Evolutionary conservation across 2,888 invertebrate genomes (phyloP).

Genomic region (Protophormia terraenovae): DNA sequence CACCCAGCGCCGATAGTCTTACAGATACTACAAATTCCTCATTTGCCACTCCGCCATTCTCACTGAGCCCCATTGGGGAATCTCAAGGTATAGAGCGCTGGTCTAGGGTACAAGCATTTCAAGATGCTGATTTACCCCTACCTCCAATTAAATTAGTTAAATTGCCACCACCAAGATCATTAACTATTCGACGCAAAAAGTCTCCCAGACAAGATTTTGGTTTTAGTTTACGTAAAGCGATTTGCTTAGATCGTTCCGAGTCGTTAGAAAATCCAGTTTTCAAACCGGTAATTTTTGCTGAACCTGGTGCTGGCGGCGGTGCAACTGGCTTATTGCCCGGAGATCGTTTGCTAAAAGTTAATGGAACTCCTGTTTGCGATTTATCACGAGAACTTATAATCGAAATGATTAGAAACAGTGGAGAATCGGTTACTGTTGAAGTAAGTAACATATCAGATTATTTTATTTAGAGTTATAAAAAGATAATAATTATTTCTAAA

Average conservation of each 20-base stretch:
- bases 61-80: constrained; percentile 91
- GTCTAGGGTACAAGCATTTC: constrained; percentile 89
- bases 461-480: neutral
- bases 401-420: constrained; percentile 94
- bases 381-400: constrained; percentile 95
- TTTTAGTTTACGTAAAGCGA: constrained; percentile 94
- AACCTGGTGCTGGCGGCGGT: constrained; percentile 90
- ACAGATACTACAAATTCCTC: constrained; percentile 94
- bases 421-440: constrained; percentile 91
- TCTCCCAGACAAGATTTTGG: constrained; percentile 95
- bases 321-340: constrained; percentile 96
- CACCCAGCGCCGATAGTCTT: constrained; percentile 91
- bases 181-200: constrained; percentile 90
- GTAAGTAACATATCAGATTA: constrained; percentile 82
- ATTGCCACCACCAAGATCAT: constrained; percentile 87
- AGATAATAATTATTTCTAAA: neutral
- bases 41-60: constrained; percentile 93
- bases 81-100: constrained; percentile 91
- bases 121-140: constrained; percentile 87
- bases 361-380: constrained; percentile 91
- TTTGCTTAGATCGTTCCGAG: constrained; percentile 87
- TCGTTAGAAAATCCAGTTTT: constrained; percentile 79
- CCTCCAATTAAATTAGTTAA: constrained; percentile 87
- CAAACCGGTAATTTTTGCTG: constrained; percentile 91
- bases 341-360: constrained; percentile 95